Evolutionary conservation across 37 sponge, comb jelly and placozoan genomes (phyloP), one percentile per base, ranked within the genome.

Genomic region (Beroe forskalii): DNA sequence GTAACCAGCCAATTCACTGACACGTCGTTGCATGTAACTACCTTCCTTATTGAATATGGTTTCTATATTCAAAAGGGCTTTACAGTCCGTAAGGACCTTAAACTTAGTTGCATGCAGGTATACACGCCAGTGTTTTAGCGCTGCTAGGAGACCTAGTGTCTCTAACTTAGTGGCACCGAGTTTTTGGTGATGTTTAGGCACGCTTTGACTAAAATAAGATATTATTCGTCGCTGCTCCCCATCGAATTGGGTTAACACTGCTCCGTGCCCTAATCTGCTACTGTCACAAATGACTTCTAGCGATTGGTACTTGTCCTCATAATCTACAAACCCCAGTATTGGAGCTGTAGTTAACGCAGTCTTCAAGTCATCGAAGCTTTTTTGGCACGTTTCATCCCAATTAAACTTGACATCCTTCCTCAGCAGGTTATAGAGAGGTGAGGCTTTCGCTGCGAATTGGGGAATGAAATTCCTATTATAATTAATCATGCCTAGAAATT

Each of bases 121-220:
- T 12, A 80, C 40, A 23, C 86, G 86, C 55, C 55, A 80, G 48
- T 80, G 86, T 27, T 80, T 80, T 25, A 80, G 22, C 1, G 86
- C 86, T 3, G 44, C 55, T 44, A 41, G 30, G 38, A 80, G 30
- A 4, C 86, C 86, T 80, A 80, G 42, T n/a, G 35, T 44, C 48
- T 80, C 86, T 24, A 80, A 38, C 27, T 44, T 80, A 80, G 86
- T 80, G 9, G 86, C 86, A n/a, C 86, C 86, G 1, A 80, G n/a
- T 25, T 80, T 80, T 25, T 80, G 86, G 14, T 80, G 86, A 27
- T 80, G 86, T 42, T 41, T 44, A n/a, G 86, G 86, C 9, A 80
- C 86, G 4, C 55, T 44, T 80, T 80, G 28, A 44, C 55, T 44
- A 27, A 41, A 80, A 43, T 44, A 80, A 30, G 86, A 35, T 42